Evolutionary conservation across 2,113 vertebrate genomes (phyloP).

Genomic region (Thalassarche chlororhynchos): DNA sequence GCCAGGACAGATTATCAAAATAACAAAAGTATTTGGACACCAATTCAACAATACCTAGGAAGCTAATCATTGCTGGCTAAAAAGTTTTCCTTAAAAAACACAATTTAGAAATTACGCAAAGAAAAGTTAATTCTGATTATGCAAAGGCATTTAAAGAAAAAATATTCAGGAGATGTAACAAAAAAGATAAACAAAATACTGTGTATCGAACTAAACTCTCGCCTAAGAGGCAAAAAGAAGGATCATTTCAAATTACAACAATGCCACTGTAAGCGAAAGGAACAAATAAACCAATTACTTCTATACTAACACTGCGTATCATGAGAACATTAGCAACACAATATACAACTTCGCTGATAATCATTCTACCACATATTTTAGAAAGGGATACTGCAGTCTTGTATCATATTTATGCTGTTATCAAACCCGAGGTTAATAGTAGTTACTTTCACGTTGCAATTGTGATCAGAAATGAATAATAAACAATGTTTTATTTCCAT

Average conservation of each 20-base stretch:
- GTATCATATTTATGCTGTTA: not conserved
- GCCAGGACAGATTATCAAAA: not conserved
- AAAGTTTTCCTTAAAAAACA: conserved; percentile 26
- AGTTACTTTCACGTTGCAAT: not conserved
- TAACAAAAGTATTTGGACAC: not conserved
- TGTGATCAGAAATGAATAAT: not conserved
- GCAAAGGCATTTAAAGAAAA: not conserved
- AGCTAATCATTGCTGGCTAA: conserved; percentile 20
- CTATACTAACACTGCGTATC: not conserved
- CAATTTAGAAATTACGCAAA: conserved; percentile 6
- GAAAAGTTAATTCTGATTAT: conserved; percentile 10
- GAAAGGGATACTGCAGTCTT: not conserved
- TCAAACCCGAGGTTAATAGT: not conserved
- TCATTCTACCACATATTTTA: not conserved
- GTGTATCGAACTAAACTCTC: not conserved
- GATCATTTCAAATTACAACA: not conserved
- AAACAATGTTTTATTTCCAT: not conserved
- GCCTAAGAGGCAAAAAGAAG: not conserved
- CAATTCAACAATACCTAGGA: not conserved
- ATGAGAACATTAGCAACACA: not conserved
- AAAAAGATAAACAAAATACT: not conserved
- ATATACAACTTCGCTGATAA: not conserved
- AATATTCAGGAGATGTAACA: not conserved
- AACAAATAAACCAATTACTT: not conserved
- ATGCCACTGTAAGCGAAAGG: not conserved